Base-by-base conservation (phyloP, 2,888 invertebrate genomes). In the Cartodere bifasciata region DNA sequence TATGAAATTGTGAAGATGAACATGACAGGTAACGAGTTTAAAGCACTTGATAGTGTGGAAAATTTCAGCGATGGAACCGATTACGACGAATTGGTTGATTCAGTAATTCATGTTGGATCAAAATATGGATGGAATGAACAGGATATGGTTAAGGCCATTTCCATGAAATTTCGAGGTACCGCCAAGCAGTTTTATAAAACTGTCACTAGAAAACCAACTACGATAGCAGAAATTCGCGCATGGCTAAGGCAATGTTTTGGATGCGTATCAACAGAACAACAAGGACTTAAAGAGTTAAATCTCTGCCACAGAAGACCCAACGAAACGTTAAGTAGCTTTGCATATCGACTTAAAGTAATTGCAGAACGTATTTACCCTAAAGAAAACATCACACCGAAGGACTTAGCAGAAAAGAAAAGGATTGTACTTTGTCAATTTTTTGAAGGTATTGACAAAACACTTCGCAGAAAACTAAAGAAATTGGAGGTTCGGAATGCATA, bases 111-210 rank as follows among this genome's bases (percentile, higher is more conserved):
- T n/a, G n/a, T 17, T n/a, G 20, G 20, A 7, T 6, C n/a, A 6
- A 17, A n/a, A 17, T n/a, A 17, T n/a, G n/a, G n/a, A 6, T 17
- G 20, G 20, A n/a, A 6, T n/a, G 20, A 17, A n/a, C 6, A 17
- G n/a, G 20, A 17, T 17, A 17, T 17, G n/a, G 6, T 17, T 7
- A 17, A 17, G n/a, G n/a, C 6, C 20, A 17, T 17, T 17, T 6
- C n/a, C 20, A 7, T n/a, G 6, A 17, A 17, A n/a, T 17, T 17
- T 17, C 6, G 20, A 17, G 20, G 20, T n/a, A 17, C 20, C n/a
- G 20, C 20, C 6, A 17, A 17, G n/a, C 20, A 17, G 20, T 17
- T 17, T 17, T 17, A 17, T n/a, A 17, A 17, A 17, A 17, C 20
- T n/a, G n/a, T n/a, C n/a, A 17, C 20, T 17, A 17, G 20, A 17